Base-by-base conservation (phyloP, 2,888 invertebrate species). In the Laothoe populi region DNA sequence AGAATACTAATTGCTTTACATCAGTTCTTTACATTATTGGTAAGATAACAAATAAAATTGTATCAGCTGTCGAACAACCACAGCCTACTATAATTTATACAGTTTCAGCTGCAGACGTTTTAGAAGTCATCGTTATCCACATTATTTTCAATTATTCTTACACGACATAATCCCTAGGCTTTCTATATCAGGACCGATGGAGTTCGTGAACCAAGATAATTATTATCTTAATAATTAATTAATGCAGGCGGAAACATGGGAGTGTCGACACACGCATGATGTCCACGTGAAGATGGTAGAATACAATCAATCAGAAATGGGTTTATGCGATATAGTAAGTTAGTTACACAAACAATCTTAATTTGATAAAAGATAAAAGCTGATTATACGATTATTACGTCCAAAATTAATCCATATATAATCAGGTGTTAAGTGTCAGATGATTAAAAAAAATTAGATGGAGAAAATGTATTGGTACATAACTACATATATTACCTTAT, bases 201-300 rank as follows among this genome's bases (percentile, higher is more conserved):
- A 42, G 13, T 4, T 42, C 42, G 1, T 16, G 16, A 13, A 42
- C 4, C 1, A 42, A 42, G 4, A 42, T 42, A 16, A 16, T 16
- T 13, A 16, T 16, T 0, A n/a, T n/a, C n/a, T n/a, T n/a, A 4
- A 4, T 42, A 42, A 42, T 42, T 16, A n/a, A n/a, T 42, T 42
- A 11, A 42, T 42, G 1, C 42, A 42, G 7, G 7, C 1, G 16
- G 42, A 44, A 42, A 44, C 42, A 42, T 10, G 42, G 7, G 42
- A 49, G 16, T 53, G 42, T 21, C 19, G 13, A 57, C 23, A 40
- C 4, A 13, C 24, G 70, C 70, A 67, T 70, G 72, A 59, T 59
- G 31, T 21, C 19, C 66, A 45, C 71, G 73, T 70, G 71, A 64
- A 63, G 42, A 42, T 42, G 31, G n/a, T n/a, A n/a, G n/a, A 63